Percentiles rank a stretch among this genome's conserved stretches.
phyloP scores from a whole-genome alignment of 2,113 vertebrate genomes.

The Pelmatolapia mariae region DNA sequence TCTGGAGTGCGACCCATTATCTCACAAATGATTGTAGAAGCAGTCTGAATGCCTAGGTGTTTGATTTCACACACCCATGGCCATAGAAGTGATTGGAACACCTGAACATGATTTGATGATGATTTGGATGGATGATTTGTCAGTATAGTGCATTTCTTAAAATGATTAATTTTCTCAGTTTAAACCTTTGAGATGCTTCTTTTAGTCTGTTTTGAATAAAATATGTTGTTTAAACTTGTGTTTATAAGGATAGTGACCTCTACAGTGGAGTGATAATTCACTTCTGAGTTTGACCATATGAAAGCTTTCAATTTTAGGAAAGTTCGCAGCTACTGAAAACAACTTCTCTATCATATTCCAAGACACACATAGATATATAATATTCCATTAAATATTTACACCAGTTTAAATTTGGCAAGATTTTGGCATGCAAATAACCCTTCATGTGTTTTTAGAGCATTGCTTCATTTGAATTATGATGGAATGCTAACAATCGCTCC shows the following conservation, averaged over 20 bases:
- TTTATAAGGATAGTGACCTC: neutral
- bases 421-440: neutral
- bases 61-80: neutral
- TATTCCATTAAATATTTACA: neutral
- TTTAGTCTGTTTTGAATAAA: neutral
- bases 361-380: neutral
- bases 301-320: neutral
- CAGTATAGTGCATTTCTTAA: neutral
- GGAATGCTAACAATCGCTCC: neutral
- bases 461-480: neutral
- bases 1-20: neutral
- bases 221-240: neutral
- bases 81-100: neutral
- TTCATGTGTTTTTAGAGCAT: neutral
- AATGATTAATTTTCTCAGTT: neutral
- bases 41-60: neutral
- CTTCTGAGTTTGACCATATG: neutral
- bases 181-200: neutral
- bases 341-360: neutral
- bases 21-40: neutral
- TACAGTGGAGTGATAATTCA: neutral
- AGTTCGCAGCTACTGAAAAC: neutral
- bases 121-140: neutral
- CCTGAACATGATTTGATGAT: neutral
- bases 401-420: neutral